Evolutionary conservation across 2,888 invertebrate genomes (phyloP), one percentile per base, ranked within the genome.

Genomic region (Magallana nippona): DNA sequence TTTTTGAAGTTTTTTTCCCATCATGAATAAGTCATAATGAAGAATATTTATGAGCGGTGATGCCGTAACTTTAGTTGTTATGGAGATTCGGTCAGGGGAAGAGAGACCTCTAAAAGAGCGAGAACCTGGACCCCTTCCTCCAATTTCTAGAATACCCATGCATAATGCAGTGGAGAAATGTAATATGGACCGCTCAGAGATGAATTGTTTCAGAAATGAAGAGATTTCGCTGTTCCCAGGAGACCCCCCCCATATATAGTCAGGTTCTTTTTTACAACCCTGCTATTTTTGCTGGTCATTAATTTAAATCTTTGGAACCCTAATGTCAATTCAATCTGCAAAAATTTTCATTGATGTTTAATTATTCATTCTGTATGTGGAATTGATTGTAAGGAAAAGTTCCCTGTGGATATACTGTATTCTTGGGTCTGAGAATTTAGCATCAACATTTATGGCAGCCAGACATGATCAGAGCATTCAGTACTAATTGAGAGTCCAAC

Each of bases 1-100:
- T 27, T 32, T 71, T 71, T 27, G 71, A 71, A 71, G 32, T 71
- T 71, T 71, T 71, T 15, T 27, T 71, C 32, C 44, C 44, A 44
- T 71, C 27, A 71, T 71, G 71, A 71, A 71, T 71, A 71, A 71
- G 32, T 71, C 22, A 71, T 15, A 32, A 17, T 32, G 17, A 71
- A 11, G 13, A 27, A 71, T 27, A 32, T 32, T 13, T 22, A 22
- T 2, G 27, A 10, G 15, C 15, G 15, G 27, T 71, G 71, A 71
- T 71, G 10, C 27, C 0, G 27, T 71, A 71, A n/a, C 60, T 19
- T 60, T 19, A 60, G 60, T 2, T 5, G 32, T 71, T 13, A 71
- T 15, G 27, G 71, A 27, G 71, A 71, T 71, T 71, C 15, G 27
- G 13, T 71, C 13, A 71, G 13, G 19, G 32, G 13, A 27, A 71